Conservation (phyloP, 2,113 vertebrate genomes). For the Synodontis membranacea region DNA sequence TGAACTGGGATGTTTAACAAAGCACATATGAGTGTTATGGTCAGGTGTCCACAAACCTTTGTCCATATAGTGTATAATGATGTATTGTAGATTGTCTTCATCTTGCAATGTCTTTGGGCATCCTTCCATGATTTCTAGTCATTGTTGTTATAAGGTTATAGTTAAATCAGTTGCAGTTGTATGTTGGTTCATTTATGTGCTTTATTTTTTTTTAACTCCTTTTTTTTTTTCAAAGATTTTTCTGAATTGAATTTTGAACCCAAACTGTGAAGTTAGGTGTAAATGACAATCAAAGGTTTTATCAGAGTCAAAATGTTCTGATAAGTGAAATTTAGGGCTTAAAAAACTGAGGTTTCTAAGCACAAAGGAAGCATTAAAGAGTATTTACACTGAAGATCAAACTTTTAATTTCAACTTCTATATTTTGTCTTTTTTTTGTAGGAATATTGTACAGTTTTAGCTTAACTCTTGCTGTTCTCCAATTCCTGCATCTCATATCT, state of each 20-base stretch:
- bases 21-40: no score
- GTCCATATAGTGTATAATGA: no score
- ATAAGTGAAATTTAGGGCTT: neutral
- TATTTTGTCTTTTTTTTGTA: slow-evolving; percentile 6
- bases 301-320: neutral
- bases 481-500: neutral
- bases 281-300: neutral
- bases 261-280: no score
- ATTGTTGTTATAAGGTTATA: neutral
- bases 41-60: no score
- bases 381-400: neutral
- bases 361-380: neutral
- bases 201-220: neutral
- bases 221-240: no score
- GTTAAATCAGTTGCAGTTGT: neutral
- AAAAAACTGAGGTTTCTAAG: neutral
- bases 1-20: no score
- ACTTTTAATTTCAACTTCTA: neutral
- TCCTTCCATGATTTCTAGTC: neutral
- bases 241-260: no score
- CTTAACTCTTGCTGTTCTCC: neutral
- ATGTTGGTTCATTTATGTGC: neutral
- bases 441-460: neutral
- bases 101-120: no score
- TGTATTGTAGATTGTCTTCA: no score